Base-by-base conservation (phyloP, 2,113 vertebrate genomes). In the Sinocyclocheilus anshuiensis region DNA sequence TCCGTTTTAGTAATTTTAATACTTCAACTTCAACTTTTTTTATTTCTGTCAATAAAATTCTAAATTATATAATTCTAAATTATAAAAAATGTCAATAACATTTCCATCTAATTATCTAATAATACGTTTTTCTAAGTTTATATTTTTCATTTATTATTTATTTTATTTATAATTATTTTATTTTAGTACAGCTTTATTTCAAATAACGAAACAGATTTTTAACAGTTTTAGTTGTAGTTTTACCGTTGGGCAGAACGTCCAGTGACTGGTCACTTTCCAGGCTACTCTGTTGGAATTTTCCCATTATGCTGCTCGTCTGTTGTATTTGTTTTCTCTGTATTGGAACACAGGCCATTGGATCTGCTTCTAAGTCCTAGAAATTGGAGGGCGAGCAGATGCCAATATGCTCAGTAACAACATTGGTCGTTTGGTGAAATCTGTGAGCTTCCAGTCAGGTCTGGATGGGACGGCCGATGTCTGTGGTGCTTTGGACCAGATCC, bases 331-430 rank as follows among this genome's bases (percentile, higher is more conserved):
- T 6, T 0, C 36, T 12, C 36, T 42, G 69, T 42, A 39, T 11
- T 72, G 36, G 69, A 72, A 72, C 33, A 42, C 69, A n/a, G 20
- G 36, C 18, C 36, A 90, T 83, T 87, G 90, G 86, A 59, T 57
- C 29, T 77, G 59, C 55, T 57, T 87, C 86, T 87, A 57, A 29
- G 84, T 93, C 94, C 94, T 94, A 94, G 92, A 89, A 89, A 81
- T 75, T 12, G 75, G 91, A 91, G 91, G 91, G 90, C 89, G 91
- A 90, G 81, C 69, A 8, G 61, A 82, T 93, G 93, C 94, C 94
- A 95, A 88, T 89, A 59, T 88, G 45, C 65, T 53, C 59, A 61
- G 91, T 91, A 84, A 91, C 92, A 90, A 90, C 92, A 88, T 91
- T 93, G 92, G 91, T 91, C 91, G 59, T 77, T 55, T 81, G 85